Conservation (phyloP, 2,888 invertebrate genomes). For the Plagodis dolabraria region DNA sequence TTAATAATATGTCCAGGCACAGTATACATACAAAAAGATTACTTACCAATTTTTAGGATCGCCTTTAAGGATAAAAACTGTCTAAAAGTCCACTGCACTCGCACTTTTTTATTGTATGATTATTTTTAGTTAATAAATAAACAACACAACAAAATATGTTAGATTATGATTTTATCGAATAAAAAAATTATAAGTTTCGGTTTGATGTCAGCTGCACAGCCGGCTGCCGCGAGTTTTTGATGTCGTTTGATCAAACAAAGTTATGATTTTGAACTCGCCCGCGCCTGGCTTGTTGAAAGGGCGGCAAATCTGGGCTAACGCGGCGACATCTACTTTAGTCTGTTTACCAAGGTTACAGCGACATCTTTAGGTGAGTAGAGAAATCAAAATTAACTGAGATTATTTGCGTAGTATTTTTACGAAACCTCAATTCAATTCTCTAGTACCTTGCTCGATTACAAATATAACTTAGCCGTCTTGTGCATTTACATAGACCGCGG, state of each 20-base stretch:
- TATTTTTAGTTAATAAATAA: neutral
- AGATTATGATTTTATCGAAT: constrained; percentile 8
- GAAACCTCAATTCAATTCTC: no score
- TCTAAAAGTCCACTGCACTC: constrained; percentile 18
- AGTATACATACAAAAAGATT: constrained; percentile 2
- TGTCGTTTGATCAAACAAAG: constrained; percentile 66
- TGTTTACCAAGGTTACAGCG: constrained; percentile 26
- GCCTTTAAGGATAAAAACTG: constrained; percentile 9
- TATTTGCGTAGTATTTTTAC: neutral
- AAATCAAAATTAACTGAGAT: constrained; percentile 15
- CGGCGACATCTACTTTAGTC: constrained; percentile 52
- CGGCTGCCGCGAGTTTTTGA: constrained; percentile 74
- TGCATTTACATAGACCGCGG: no score
- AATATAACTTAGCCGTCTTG: no score
- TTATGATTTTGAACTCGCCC: constrained; percentile 62
- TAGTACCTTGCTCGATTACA: no score
- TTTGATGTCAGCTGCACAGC: constrained; percentile 30
- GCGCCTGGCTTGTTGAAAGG: constrained; percentile 57
- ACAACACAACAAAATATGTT: neutral
- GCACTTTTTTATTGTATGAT: constrained; percentile 18
- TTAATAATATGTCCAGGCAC: no score
- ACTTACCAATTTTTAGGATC: constrained; percentile 30
- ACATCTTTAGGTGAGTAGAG: constrained; percentile 61
- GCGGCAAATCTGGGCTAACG: constrained; percentile 39
- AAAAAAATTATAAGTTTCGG: constrained; percentile 16